phyloP scores from a whole-genome alignment of 2,113 vertebrate species.

The Eretmochelys imbricata region DNA sequence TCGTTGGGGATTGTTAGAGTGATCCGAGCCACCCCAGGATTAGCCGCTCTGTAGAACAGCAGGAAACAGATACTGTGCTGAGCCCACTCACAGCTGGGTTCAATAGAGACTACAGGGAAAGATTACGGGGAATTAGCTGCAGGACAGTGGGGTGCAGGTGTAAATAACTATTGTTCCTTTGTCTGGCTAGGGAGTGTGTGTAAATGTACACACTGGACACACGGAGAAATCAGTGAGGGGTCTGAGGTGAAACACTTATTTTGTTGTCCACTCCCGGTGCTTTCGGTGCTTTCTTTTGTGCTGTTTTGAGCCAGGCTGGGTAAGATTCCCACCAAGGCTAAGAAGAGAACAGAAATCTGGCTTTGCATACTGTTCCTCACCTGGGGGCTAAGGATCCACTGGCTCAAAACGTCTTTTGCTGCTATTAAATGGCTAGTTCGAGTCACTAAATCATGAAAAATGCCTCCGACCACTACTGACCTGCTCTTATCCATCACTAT shows the following conservation, averaged over 20 bases:
- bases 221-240: fast-evolving
- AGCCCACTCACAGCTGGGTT: fast-evolving
- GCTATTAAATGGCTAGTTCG: neutral
- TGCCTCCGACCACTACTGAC: neutral
- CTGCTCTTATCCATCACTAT: neutral
- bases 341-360: neutral
- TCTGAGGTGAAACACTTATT: neutral
- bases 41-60: fast-evolving
- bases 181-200: fast-evolving
- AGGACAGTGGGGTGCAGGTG: fast-evolving
- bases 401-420: fast-evolving
- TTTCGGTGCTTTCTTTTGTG: no score
- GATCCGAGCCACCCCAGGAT: neutral
- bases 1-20: neutral
- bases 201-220: fast-evolving
- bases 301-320: neutral
- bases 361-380: neutral
- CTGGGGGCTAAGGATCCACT: fast-evolving
- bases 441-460: neutral
- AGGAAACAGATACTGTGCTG: fast-evolving
- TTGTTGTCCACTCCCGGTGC: neutral
- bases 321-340: neutral
- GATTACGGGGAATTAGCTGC: fast-evolving
- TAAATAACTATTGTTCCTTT: fast-evolving
- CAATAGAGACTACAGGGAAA: fast-evolving